These are phyloP conservation scores for Ctenodactylus gundi DNA, from an alignment of 2,113 vertebrate genomes.

Conservation along the genomic window DNA sequence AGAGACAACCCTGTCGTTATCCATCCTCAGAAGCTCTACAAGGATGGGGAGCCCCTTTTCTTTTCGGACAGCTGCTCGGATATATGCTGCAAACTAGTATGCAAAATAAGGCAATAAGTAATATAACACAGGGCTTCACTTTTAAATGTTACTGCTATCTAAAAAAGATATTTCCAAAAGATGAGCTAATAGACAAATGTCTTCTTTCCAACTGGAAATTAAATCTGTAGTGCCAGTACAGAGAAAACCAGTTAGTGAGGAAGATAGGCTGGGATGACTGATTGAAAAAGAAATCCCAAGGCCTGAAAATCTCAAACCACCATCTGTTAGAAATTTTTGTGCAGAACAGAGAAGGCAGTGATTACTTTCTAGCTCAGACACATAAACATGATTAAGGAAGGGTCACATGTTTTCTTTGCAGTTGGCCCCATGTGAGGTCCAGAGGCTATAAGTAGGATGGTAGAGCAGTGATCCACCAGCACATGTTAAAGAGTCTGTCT, in stretches of 20 bases:
- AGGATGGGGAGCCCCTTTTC: conserved; percentile 99
- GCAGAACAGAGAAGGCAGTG: conserved; percentile 59
- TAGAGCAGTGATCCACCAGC: background rate
- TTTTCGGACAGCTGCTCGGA: conserved; percentile 96
- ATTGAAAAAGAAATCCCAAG: conserved; percentile 58
- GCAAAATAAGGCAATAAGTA: conserved; percentile 18
- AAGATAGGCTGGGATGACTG: conserved; percentile 40
- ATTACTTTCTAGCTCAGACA: conserved; percentile 62
- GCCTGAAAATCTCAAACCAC: conserved; percentile 62
- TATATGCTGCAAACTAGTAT: conserved; percentile 94
- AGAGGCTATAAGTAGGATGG: conserved; percentile 26
- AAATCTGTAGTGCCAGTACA: conserved; percentile 53
- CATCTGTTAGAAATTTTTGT: conserved; percentile 67
- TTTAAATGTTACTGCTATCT: background rate
- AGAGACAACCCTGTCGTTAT: conserved; percentile 97
- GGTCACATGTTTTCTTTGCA: conserved; percentile 36
- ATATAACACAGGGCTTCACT: background rate
- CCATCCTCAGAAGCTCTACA: conserved; percentile 97
- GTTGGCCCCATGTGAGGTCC: background rate
- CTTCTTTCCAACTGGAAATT: conserved; percentile 41
- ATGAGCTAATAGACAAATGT: conserved; percentile 48
- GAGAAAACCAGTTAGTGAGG: conserved; percentile 47
- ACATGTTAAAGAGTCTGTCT: background rate
- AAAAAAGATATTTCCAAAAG: conserved; percentile 17
- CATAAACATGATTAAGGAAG: conserved; percentile 25